A percentile compares a stretch with the other conserved stretches of the same genome.
Evolutionary conservation across 2,888 invertebrate species (phyloP).

Genomic region (Andrena flavipes): DNA sequence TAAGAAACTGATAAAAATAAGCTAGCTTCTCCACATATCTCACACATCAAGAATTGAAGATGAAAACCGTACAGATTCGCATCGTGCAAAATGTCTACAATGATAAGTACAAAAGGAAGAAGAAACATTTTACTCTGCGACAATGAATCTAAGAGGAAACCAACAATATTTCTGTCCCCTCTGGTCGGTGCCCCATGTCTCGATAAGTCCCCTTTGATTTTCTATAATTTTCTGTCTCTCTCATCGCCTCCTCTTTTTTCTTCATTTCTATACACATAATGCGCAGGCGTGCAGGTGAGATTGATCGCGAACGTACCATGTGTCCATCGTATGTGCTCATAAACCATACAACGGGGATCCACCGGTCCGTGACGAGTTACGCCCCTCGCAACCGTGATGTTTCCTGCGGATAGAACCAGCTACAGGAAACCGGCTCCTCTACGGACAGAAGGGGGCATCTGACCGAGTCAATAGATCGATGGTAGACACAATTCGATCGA

Average conservation of each 20-base stretch:
- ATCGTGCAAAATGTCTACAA: not conserved
- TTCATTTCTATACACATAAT: conserved; percentile 28
- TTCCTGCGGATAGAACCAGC: conserved; percentile 71
- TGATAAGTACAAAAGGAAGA: not conserved
- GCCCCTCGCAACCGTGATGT: conserved; percentile 69
- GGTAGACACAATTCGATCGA: conserved; percentile 57
- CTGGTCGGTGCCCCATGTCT: not conserved
- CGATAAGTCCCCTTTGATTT: not conserved
- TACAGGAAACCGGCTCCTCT: conserved; percentile 66
- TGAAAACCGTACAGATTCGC: not conserved
- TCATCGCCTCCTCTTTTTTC: not conserved
- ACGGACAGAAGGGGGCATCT: conserved; percentile 29
- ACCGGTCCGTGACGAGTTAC: conserved; percentile 73
- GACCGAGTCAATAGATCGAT: conserved; percentile 64
- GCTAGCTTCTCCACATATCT: too few species aligned
- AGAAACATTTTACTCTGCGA: not conserved
- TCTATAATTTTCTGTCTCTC: conserved; percentile 4
- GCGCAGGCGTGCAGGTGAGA: conserved; percentile 68
- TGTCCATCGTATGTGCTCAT: conserved; percentile 67
- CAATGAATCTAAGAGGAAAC: not conserved
- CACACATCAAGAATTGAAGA: not conserved
- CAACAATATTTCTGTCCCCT: conserved; percentile 13
- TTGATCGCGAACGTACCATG: conserved; percentile 63
- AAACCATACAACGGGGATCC: conserved; percentile 73
- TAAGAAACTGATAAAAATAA: too few species aligned